Conservation (phyloP, 2,797 vertebrate genomes). For the Buceros bicornis region DNA sequence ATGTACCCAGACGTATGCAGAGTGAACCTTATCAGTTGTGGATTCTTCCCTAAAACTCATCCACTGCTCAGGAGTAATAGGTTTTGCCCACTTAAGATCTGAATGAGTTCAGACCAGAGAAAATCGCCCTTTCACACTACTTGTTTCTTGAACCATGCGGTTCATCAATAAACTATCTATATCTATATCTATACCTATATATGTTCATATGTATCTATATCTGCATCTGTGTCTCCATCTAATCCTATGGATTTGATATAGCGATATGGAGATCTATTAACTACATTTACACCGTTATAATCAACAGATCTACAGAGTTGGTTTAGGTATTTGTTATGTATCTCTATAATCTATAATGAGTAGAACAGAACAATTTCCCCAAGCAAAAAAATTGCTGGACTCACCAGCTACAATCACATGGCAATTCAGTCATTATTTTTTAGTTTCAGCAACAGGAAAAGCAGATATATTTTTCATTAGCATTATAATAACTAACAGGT, state of each 20-base stretch:
- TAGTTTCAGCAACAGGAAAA: background rate
- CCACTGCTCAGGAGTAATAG: no score
- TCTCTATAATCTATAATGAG: background rate
- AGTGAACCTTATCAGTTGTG: background rate
- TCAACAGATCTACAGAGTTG: no score
- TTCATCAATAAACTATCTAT: background rate
- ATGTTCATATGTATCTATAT: background rate
- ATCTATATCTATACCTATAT: background rate
- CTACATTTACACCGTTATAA: background rate
- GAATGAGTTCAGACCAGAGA: background rate
- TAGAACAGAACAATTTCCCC: background rate
- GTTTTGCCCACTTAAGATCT: background rate
- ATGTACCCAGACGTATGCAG: background rate
- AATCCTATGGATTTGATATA: background rate
- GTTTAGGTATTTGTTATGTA: background rate
- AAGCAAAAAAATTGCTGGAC: background rate
- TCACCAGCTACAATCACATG: background rate
- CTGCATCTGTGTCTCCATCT: background rate
- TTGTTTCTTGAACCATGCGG: background rate
- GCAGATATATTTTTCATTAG: background rate
- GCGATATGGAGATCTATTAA: background rate
- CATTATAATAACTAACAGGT: background rate
- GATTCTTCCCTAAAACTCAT: background rate
- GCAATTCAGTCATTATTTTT: background rate
- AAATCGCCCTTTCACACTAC: background rate